These are phyloP conservation scores for Pseudachorutes palmiensis DNA, from an alignment of 1,140 invertebrate genomes.

Conservation along the genomic window DNA sequence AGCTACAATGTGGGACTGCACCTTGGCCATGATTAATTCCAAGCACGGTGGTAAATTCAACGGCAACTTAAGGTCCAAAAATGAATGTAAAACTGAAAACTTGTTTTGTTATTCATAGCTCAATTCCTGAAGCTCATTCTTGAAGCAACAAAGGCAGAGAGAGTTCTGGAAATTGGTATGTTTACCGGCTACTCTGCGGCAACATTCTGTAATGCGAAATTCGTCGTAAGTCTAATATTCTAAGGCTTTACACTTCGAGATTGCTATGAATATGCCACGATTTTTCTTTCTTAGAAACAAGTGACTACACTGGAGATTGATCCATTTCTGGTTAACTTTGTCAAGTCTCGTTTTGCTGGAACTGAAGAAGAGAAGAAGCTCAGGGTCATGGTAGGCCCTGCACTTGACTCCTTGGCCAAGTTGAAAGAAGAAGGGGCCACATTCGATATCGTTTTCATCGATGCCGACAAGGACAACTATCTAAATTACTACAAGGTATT, in stretches of 20 bases:
- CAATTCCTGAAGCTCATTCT: conserved; percentile 25
- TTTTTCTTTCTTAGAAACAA: conserved; percentile 20
- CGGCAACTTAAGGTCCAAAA: neutral
- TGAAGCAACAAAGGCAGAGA: conserved; percentile 19
- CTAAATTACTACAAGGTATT: conserved; percentile 35
- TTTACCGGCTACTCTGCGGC: conserved; percentile 33
- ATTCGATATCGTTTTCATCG: conserved; percentile 35
- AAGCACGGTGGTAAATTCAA: neutral
- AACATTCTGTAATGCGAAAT: conserved; percentile 23
- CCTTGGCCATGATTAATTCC: neutral
- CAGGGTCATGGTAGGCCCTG: conserved; percentile 23
- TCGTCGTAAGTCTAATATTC: conserved; percentile 17
- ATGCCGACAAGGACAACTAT: conserved; percentile 33
- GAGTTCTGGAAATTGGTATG: conserved; percentile 35
- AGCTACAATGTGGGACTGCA: neutral
- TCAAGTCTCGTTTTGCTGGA: conserved; percentile 17
- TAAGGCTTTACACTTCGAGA: neutral
- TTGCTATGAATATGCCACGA: no score
- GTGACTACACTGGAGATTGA: conserved; percentile 27
- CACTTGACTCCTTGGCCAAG: conserved; percentile 19
- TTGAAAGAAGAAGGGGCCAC: conserved; percentile 24
- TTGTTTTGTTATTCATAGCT: conserved; percentile 18
- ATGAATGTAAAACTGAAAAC: neutral
- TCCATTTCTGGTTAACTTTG: conserved; percentile 27
- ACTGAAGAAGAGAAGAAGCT: conserved; percentile 28